Conservation (phyloP, 2,797 vertebrate genomes). For the Sebastes elongatus region DNA sequence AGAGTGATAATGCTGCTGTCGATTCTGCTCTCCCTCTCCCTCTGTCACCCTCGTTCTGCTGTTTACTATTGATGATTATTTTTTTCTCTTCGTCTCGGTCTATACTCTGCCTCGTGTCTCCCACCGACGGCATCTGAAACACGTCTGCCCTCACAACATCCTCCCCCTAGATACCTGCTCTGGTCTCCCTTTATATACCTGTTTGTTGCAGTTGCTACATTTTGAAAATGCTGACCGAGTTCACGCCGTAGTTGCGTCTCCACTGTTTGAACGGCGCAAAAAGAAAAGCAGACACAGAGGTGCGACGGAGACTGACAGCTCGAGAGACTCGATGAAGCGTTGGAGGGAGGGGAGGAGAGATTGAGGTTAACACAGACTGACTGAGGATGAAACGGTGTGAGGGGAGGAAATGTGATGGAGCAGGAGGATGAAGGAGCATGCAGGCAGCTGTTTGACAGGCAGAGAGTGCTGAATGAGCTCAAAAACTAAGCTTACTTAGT, state of each 20-base stretch:
- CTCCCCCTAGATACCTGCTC: background rate
- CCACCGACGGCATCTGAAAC: conserved; percentile 13
- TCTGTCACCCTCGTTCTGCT: conserved; percentile 45
- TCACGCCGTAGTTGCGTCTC: background rate
- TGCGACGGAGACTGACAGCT: conserved; percentile 53
- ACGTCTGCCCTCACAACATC: background rate
- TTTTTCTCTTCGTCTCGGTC: conserved; percentile 23
- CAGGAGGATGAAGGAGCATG: conserved; percentile 47
- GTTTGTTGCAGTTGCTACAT: background rate
- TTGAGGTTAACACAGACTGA: conserved; percentile 63
- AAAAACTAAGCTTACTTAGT: background rate
- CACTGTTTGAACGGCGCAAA: conserved; percentile 10
- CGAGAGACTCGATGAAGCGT: conserved; percentile 30
- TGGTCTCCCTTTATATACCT: background rate
- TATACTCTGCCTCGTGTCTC: conserved; percentile 5
- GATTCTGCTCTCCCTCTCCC: conserved; percentile 49
- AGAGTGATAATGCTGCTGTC: conserved; percentile 74
- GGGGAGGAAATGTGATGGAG: conserved; percentile 53
- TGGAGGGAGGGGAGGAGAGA: conserved; percentile 33
- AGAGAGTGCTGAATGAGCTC: conserved; percentile 43
- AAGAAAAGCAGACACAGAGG: conserved; percentile 27
- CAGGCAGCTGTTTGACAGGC: conserved; percentile 56
- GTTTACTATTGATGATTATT: conserved; percentile 28
- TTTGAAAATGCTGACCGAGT: conserved; percentile 41
- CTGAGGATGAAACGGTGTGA: conserved; percentile 45